These are phyloP conservation scores for Ceratotherium simum DNA, from an alignment of 2,113 vertebrate genomes.

Conservation along the genomic window DNA sequence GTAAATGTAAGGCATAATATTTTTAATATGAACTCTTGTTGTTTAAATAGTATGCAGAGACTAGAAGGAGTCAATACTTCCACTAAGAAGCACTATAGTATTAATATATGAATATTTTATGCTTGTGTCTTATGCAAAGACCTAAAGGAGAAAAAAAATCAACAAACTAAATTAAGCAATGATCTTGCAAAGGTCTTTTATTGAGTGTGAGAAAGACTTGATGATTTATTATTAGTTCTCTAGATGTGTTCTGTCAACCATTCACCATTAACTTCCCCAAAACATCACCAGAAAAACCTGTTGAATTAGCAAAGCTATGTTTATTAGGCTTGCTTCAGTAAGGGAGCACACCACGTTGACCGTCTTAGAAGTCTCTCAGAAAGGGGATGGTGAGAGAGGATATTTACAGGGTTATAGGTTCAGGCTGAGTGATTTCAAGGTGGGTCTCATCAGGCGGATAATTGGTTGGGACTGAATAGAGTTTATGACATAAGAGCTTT, in stretches of 20 bases:
- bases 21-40: not conserved
- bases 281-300: not conserved
- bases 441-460: not conserved
- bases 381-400: accelerated
- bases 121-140: not conserved
- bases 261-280: not conserved
- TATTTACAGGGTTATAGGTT: no score
- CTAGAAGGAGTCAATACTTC: not conserved
- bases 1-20: not conserved
- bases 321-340: not conserved
- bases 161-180: not conserved
- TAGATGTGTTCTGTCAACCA: not conserved
- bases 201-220: not conserved
- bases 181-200: not conserved
- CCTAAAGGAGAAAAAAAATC: not conserved
- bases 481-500: not conserved
- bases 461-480: not conserved
- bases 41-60: not conserved
- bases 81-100: not conserved
- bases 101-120: not conserved
- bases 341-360: accelerated
- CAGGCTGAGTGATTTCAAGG: not conserved
- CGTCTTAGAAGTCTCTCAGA: not conserved
- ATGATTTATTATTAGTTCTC: not conserved
- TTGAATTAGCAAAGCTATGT: not conserved